Evolutionary conservation across 1,140 invertebrate species (phyloP).

Genomic region (Brachionus calyciflorus): DNA sequence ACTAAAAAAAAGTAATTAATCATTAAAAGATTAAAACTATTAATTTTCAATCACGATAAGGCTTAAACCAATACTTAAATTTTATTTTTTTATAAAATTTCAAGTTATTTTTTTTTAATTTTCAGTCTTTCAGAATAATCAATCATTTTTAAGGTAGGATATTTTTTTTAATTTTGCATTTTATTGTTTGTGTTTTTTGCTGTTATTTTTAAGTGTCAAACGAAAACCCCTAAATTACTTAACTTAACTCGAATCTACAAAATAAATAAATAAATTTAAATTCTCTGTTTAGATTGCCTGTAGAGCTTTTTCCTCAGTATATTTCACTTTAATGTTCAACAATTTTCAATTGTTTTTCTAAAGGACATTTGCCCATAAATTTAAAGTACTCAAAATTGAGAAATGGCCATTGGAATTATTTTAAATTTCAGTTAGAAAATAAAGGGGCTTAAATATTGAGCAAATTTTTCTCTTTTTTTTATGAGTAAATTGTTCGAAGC

Average conservation of each 20-base stretch:
- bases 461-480: no score
- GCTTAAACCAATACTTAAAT: not conserved
- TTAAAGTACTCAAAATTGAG: no score
- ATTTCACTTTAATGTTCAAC: no score
- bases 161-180: not conserved
- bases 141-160: not conserved
- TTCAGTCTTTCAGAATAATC: not conserved
- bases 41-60: constrained; percentile 26
- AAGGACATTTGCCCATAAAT: no score
- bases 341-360: no score
- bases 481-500: constrained; percentile 13
- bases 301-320: no score
- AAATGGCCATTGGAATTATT: no score
- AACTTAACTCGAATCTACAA: constrained; percentile 15
- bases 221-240: not conserved
- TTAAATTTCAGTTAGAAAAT: no score
- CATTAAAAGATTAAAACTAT: constrained; percentile 40
- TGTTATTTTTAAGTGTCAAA: constrained; percentile 24
- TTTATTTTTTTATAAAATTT: no score
- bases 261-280: constrained; percentile 24
- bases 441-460: no score
- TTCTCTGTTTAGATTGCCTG: not conserved
- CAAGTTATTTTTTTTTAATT: no score
- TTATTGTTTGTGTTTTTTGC: no score
- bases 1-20: not conserved